Percentiles rank a stretch among this genome's conserved stretches.
phyloP scores from a whole-genome alignment of 2,113 vertebrate genomes.

The Dolichallabes microphthalmus region DNA sequence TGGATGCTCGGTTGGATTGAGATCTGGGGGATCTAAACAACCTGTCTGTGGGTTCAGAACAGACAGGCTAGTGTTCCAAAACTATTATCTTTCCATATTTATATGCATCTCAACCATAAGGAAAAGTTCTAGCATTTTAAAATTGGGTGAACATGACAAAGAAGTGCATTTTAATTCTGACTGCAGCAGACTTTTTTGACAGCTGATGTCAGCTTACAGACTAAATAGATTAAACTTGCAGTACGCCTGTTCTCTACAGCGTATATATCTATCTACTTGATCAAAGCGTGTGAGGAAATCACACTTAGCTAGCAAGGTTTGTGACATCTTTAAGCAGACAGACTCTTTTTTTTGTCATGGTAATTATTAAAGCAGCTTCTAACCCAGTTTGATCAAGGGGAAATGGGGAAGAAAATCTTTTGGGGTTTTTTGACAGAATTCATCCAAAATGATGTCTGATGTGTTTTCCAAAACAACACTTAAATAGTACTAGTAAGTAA shows the following conservation, averaged over 20 bases:
- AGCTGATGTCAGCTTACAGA: not conserved
- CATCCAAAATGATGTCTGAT: not conserved
- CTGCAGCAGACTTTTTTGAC: not conserved
- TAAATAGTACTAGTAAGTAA: not conserved
- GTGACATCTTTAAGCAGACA: not conserved
- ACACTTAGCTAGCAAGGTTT: not conserved
- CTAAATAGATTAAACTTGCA: not conserved
- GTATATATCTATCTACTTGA: not conserved
- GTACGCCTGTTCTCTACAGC: not conserved
- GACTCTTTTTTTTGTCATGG: not conserved
- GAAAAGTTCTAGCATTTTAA: not conserved
- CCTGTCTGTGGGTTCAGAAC: too few species aligned
- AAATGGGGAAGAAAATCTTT: not conserved
- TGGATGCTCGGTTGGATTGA: too few species aligned
- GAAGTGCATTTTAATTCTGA: too few species aligned
- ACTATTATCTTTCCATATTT: not conserved
- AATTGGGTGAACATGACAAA: not conserved
- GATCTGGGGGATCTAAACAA: too few species aligned
- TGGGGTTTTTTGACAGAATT: not conserved
- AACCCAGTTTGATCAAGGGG: not conserved
- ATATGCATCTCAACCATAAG: not conserved
- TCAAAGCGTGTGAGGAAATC: not conserved
- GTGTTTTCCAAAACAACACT: too few species aligned
- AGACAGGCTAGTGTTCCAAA: not conserved
- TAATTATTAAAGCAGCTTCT: not conserved